Evolutionary conservation across 2,797 vertebrate genomes (phyloP), one percentile per base, ranked within the genome.

Genomic region (Protonibea diacanthus): DNA sequence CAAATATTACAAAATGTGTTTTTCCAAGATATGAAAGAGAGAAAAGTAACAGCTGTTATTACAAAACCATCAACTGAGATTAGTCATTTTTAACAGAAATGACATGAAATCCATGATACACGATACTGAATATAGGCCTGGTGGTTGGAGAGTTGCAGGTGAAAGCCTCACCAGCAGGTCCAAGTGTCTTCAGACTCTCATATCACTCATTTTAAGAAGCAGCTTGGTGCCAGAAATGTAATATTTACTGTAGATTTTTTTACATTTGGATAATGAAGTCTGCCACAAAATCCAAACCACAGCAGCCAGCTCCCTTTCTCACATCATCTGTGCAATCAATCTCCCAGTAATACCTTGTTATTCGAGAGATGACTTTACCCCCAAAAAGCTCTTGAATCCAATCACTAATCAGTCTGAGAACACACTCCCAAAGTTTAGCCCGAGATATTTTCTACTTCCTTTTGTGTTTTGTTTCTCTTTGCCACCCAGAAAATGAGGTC

Each of bases 371-470:
- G 71, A 69, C 71, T 25, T 33, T 52, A n/a, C 40, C 25, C 8
- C 57, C 42, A 51, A 44, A 67, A 59, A 48, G 29, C 80, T 44
- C 79, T 73, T 55, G 63, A 88, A 71, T 87, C 52, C 72, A 74
- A 79, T 85, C 86, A 78, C 60, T 55, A 77, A 82, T 85, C 76
- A 73, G 62, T 48, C 29, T 60, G 53, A 73, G 67, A 71, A 45
- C 63, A 17, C 18, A 6, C 56, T 53, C 71, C 1, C 27, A 71
- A 56, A 67, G 53, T 60, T 49, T 13, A 62, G 42, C 18, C 40
- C 49, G 63, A 55, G 17, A 52, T 18, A 29, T 45, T 70, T 57
- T 56, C 29, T n/a, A 21, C 21, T 51, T 79, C 63, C 55, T 71
- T 8, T 48, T 62, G 53, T 67, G 42, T 81, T 77, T 88, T 45